Conservation (phyloP, 64 coral and sea anemone genomes). For the Actinia tenebrosa region DNA sequence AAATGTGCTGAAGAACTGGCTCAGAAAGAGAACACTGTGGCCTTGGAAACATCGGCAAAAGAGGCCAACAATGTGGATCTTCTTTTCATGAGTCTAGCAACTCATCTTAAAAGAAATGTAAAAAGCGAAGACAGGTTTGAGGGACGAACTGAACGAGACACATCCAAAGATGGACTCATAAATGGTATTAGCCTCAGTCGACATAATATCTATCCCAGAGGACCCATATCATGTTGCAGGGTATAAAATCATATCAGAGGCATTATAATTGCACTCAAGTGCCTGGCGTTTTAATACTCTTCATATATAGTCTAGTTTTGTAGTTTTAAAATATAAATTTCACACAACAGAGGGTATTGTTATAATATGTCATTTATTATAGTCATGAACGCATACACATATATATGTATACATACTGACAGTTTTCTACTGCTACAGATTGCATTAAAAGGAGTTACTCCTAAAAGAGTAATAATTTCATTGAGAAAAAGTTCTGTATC, state of each 20-base stretch:
- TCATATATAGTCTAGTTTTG: not conserved
- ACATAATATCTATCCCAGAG: conserved; percentile 75
- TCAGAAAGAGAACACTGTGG: conserved; percentile 70
- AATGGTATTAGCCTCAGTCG: conserved; percentile 58
- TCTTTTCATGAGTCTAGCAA: conserved; percentile 87
- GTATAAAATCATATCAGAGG: conserved; percentile 23
- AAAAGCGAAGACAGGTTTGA: conserved; percentile 48
- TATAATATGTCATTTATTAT: not conserved
- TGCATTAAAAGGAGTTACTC: too few species aligned
- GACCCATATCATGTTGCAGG: conserved; percentile 79
- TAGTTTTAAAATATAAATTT: not conserved
- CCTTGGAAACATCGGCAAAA: conserved; percentile 97
- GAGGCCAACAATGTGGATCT: conserved; percentile 90
- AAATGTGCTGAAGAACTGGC: conserved; percentile 63
- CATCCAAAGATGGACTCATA: conserved; percentile 12
- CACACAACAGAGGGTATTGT: not conserved
- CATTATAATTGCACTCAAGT: not conserved
- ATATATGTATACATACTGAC: too few species aligned
- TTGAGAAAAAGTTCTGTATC: too few species aligned
- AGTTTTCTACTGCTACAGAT: too few species aligned
- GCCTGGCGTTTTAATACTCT: not conserved
- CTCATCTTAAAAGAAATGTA: conserved; percentile 74
- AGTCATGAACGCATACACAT: too few species aligned
- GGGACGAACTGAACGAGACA: conserved; percentile 13
- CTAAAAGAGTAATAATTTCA: too few species aligned